Conservation (phyloP, 2,888 invertebrate species). For the Athalia rosae region DNA sequence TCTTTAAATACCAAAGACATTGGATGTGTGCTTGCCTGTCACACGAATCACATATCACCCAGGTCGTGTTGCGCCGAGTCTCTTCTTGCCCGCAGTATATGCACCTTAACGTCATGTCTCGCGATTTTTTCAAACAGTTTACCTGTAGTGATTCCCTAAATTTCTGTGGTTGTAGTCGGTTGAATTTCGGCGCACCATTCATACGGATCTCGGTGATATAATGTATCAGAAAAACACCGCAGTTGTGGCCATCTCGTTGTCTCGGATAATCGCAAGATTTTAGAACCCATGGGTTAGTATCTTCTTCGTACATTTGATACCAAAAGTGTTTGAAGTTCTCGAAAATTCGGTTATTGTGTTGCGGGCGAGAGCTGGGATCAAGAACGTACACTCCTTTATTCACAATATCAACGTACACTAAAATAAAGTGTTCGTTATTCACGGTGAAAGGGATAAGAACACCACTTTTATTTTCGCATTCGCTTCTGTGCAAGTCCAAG, state of each 20-base stretch:
- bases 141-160: slow-evolving; percentile 31
- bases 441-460: slow-evolving; percentile 36
- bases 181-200: slow-evolving; percentile 15
- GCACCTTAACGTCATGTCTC: slow-evolving; percentile 31
- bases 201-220: slow-evolving; percentile 35
- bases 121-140: slow-evolving; percentile 25
- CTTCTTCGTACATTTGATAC: too few relatives aligned
- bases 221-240: slow-evolving; percentile 46
- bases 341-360: slow-evolving; percentile 6
- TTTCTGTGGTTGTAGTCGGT: slow-evolving; percentile 5
- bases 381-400: slow-evolving; percentile 10
- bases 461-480: slow-evolving; percentile 8
- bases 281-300: too few relatives aligned
- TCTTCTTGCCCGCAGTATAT: slow-evolving; percentile 41
- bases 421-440: slow-evolving; percentile 28
- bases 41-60: slow-evolving; percentile 36
- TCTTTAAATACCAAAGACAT: slow-evolving; percentile 17
- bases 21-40: slow-evolving; percentile 27
- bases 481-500: too few relatives aligned
- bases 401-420: slow-evolving; percentile 15
- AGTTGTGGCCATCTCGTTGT: slow-evolving; percentile 46
- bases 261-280: slow-evolving; percentile 36
- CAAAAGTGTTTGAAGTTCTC: slow-evolving; percentile 18
- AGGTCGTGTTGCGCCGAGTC: slow-evolving; percentile 25
- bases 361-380: slow-evolving; percentile 24